Base-by-base conservation (phyloP, 2,797 vertebrate species). In the Oophaga sylvatica region DNA sequence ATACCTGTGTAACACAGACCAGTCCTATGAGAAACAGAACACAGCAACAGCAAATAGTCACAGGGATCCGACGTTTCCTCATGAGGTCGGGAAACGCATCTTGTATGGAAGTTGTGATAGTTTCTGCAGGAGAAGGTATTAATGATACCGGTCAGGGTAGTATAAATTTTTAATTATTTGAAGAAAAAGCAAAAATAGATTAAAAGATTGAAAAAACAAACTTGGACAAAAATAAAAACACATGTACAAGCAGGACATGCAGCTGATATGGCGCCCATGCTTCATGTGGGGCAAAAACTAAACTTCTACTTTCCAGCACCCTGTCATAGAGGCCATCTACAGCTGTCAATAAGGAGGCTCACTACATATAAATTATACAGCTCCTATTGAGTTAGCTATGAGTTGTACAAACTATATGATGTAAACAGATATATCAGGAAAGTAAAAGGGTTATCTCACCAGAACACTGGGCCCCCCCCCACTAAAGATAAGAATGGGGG, bases 1-100 rank as follows among this genome's bases (percentile, higher is more conserved):
- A 41, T 93, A 96, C 96, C 91, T 90, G 91, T 45, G 96, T 96
- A 82, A 96, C 94, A 87, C 94, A 96, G 0, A 95, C 93, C 53
- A 96, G 85, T 3, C 95, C 95, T 4, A 97, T 91, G 16, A 97
- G 91, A 91, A 94, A 96, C 62, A 96, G 85, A 26, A 92, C 0
- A 17, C 82, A 48, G 89, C 93, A 95, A 29, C 91, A 88, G 10
- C 29, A 75, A 17, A 90, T 13, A 0, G 94, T 94, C 81, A 96
- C 10, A 17, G 92, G 81, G 84, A 90, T 79, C 6, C 91, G 92
- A 87, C 87, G 95, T 59, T 92, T 89, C 90, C 92, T 94, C 56
- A 96, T 90, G 67, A 87, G 0, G 73, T 91, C 75, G 1, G 96
- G 96, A 87, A 93, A 95, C 10, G 92, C 92, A 45, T 97, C 96